Base-by-base conservation (phyloP, 2,797 vertebrate species). In the Buphagus erythrorhynchus region DNA sequence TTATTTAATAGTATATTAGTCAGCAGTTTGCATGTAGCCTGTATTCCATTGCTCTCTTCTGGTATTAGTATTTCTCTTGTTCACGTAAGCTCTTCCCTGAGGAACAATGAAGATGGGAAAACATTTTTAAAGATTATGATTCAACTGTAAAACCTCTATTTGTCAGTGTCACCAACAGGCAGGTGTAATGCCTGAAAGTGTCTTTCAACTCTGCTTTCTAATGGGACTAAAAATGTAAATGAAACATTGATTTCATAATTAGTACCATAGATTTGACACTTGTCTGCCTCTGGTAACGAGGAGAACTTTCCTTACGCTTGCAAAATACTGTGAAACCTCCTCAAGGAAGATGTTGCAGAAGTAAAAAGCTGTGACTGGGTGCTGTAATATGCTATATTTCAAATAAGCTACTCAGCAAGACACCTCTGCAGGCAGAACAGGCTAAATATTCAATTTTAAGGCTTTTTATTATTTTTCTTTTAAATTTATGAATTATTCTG, bases 221-320 rank as follows among this genome's bases (percentile, higher is more conserved):
- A 87, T 94, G 83, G 55, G 66, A 86, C 65, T 95, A 58, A 84
- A 86, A 88, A 91, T 93, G 75, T 72, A 94, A 94, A 96, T 90
- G 87, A 94, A 95, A 88, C 82, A 90, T 86, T 90, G 82, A 95
- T 89, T 96, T 96, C 66, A 78, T 91, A 94, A 95, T 96, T 95
- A 94, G 58, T 86, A 75, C 51, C 84, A 72, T 0, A 81, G 72
- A 94, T 86, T 67, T 95, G 94, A 95, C 94, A 95, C 75, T 52
- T 88, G 74, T 93, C 93, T 91, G 89, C 89, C 72, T 88, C 81
- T 86, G 52, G 88, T 91, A 93, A 90, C 2, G 35, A 31, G 46
- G 28, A 42, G 42, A 90, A 85, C 35, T 75, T 93, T 38, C 46
- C 54, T 81, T 78, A 61, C 46, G 9, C 51, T 81, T 7, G 10